Evolutionary conservation across 2,888 invertebrate genomes (phyloP).

Genomic region (Oegoconia quadripuncta): DNA sequence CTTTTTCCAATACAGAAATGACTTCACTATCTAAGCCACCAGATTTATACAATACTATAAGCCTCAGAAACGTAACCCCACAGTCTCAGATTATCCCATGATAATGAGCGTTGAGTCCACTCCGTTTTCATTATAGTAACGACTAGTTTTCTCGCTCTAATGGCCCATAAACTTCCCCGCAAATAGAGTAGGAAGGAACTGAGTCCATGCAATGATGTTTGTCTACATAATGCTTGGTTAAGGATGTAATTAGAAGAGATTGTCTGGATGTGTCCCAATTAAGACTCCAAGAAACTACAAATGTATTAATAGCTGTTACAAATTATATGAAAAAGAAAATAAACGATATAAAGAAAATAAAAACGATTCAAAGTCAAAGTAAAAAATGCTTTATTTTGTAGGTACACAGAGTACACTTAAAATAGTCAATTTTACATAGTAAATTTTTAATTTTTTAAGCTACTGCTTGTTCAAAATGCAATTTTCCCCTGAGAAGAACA

Average conservation of each 20-base stretch:
- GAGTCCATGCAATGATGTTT: slow-evolving; percentile 54
- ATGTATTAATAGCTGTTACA: too few relatives aligned
- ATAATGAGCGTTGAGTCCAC: slow-evolving; percentile 64
- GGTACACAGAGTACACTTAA: too few relatives aligned
- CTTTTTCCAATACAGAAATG: too few relatives aligned
- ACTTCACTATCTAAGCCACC: too few relatives aligned
- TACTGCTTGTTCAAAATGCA: too few relatives aligned
- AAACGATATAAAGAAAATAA: too few relatives aligned
- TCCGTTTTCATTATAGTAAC: slow-evolving; percentile 71
- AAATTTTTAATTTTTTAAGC: too few relatives aligned
- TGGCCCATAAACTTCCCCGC: slow-evolving; percentile 70
- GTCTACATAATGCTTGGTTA: slow-evolving; percentile 25
- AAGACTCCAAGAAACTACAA: neutral
- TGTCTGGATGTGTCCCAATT: slow-evolving; percentile 29
- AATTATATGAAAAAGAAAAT: too few relatives aligned
- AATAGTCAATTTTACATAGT: too few relatives aligned
- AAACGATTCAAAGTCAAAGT: too few relatives aligned
- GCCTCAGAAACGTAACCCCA: slow-evolving; percentile 15
- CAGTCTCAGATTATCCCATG: slow-evolving; percentile 60
- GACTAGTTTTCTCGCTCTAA: slow-evolving; percentile 62
- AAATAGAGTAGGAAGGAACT: slow-evolving; percentile 60
- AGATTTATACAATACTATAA: slow-evolving; percentile 18
- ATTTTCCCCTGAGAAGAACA: too few relatives aligned
- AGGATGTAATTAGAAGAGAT: slow-evolving; percentile 17
- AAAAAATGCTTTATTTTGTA: too few relatives aligned